A percentile compares a stretch with the other conserved stretches of the same genome.
Evolutionary conservation across 2,888 invertebrate species (phyloP).

Genomic region (Ernsta delagoae): DNA sequence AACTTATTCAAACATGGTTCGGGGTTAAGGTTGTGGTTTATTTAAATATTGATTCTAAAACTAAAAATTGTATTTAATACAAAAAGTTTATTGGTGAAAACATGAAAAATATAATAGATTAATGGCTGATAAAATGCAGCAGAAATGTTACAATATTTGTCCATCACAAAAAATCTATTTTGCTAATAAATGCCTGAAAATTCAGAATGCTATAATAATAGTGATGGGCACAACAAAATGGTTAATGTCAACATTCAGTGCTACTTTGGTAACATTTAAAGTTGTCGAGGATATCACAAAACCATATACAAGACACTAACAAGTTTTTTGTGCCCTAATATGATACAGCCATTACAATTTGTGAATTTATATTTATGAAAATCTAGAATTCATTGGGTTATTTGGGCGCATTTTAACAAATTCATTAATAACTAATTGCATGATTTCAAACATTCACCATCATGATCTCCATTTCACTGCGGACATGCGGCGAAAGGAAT

Average conservation of each 20-base stretch:
- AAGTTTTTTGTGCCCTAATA: constrained; percentile 50
- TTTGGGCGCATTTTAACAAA: constrained; percentile 60
- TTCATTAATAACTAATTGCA: constrained; percentile 64
- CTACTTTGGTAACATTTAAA: constrained; percentile 73
- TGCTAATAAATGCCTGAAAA: constrained; percentile 84
- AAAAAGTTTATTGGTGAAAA: constrained; percentile 85
- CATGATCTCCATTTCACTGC: constrained; percentile 81
- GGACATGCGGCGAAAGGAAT: constrained; percentile 83
- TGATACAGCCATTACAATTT: constrained; percentile 78
- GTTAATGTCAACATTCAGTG: constrained; percentile 76
- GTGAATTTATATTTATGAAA: constrained; percentile 63
- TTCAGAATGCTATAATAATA: constrained; percentile 77
- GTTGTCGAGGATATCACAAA: constrained; percentile 73
- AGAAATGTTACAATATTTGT: constrained; percentile 84
- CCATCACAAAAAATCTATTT: constrained; percentile 82
- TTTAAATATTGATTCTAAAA: constrained; percentile 83
- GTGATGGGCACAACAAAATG: constrained; percentile 81
- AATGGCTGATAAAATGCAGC: constrained; percentile 85
- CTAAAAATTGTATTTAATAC: constrained; percentile 85
- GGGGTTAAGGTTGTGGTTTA: constrained; percentile 82
- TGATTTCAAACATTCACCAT: constrained; percentile 76
- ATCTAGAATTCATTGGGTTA: constrained; percentile 66
- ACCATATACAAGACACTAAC: constrained; percentile 78
- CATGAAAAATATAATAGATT: constrained; percentile 85
- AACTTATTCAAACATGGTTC: constrained; percentile 67